phyloP scores from a whole-genome alignment of 1,140 invertebrate species.

The Diuraphis noxia region DNA sequence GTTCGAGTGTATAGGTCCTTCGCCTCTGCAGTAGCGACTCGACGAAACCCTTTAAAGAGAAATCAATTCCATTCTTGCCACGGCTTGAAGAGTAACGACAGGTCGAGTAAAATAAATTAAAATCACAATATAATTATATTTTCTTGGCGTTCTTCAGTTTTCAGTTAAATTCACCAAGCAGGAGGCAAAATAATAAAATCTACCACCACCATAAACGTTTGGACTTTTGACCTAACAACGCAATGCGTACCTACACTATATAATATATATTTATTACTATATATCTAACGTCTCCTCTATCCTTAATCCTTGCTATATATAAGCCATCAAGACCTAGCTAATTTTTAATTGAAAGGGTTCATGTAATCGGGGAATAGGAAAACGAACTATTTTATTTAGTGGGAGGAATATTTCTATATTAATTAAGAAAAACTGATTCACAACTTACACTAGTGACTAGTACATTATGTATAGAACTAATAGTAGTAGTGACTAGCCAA shows the following conservation, averaged over 20 bases:
- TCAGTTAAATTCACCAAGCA: not conserved
- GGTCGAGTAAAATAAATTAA: not conserved
- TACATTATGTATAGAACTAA: too few relatives aligned
- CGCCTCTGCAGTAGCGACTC: not conserved
- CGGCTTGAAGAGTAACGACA: not conserved
- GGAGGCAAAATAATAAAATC: not conserved
- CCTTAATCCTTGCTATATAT: not conserved
- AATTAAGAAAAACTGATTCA: not conserved
- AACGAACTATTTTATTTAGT: not conserved
- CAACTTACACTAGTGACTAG: too few relatives aligned
- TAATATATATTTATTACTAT: not conserved
- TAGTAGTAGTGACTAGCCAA: not conserved
- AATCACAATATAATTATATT: not conserved
- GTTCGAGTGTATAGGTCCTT: not conserved
- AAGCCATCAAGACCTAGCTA: not conserved
- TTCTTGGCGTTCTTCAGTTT: not conserved
- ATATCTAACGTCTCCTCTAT: not conserved
- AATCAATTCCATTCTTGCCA: not conserved
- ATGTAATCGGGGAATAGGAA: not conserved
- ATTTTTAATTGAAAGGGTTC: not conserved
- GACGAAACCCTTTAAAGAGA: not conserved
- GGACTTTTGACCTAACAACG: not conserved
- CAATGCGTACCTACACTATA: not conserved
- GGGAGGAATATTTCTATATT: not conserved
- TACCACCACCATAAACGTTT: not conserved